Base-by-base conservation (phyloP, 2,888 invertebrate species). In the Rutpela maculata region DNA sequence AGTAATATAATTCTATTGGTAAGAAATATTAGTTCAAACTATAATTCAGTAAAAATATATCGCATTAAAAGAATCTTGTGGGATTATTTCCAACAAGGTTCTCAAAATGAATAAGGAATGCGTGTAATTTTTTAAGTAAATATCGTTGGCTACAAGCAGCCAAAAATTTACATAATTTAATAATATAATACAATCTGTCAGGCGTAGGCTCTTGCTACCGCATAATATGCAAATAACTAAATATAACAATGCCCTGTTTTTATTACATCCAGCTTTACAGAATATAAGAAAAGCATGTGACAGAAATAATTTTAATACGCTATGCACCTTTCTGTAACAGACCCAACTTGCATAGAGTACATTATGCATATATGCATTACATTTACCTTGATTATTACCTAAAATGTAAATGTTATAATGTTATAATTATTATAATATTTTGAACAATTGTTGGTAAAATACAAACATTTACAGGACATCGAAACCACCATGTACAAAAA, bases 111-210 rank as follows among this genome's bases (percentile, higher is more conserved):
- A 65, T 65, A 69, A 15, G 57, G 35, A 56, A 17, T 35, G 35
- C 22, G 15, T 17, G 57, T 57, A 57, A 69, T 69, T 60, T 60
- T 43, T 70, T 31, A 60, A 70, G 60, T 70, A 70, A 70, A 70
- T 70, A 70, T 70, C 60, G 38, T 70, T 43, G 60, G 59, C 18
- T 43, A 62, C 18, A 59, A 35, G 43, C 70, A 70, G 43, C 22
- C 11, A 22, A 3, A 18, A 74, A 82, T 83, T 82, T 83, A 71
- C 83, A 83, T 83, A 83, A 82, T 82, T 79, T 80, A 79, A 80
- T 82, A 83, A 82, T 83, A 83, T 79, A 82, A 82, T 73, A 78
- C 79, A 78, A 83, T 81, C 79, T 83, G 80, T 82, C 80, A 78
- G 78, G 77, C 76, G 79, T 81, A 78, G 77, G 80, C 79, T 72